Conservation (phyloP, 2,113 vertebrate genomes). For the Raphicerus campestris region DNA sequence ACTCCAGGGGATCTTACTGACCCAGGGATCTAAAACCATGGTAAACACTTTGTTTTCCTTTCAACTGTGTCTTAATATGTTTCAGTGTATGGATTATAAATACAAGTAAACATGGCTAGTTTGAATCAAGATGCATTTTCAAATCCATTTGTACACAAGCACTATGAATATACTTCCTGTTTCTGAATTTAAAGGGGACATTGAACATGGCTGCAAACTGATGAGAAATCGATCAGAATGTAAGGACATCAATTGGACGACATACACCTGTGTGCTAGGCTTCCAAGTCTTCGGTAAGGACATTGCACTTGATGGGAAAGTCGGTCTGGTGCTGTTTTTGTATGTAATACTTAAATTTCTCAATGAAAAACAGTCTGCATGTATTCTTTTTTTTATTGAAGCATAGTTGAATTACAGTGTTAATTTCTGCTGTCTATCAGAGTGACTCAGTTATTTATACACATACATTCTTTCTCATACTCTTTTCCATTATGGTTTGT, state of each 20-base stretch:
- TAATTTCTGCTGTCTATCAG: neutral
- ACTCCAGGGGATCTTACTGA: neutral
- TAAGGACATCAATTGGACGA: conserved; percentile 97
- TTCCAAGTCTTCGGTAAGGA: conserved; percentile 97
- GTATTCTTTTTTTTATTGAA: neutral
- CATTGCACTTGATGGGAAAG: neutral
- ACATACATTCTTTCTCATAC: neutral
- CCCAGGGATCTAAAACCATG: neutral
- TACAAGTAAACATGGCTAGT: conserved; percentile 48
- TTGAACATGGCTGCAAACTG: conserved; percentile 93
- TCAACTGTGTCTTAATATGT: conserved; percentile 40
- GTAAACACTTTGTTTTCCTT: conserved; percentile 36
- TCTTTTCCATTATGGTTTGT: neutral
- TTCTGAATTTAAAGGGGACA: conserved; percentile 88
- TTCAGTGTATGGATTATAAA: conserved; percentile 55
- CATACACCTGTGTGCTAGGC: conserved; percentile 96
- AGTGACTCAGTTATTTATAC: neutral
- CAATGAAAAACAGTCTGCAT: neutral
- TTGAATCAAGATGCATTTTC: conserved; percentile 49
- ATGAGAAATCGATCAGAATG: conserved; percentile 97
- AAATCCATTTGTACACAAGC: conserved; percentile 26
- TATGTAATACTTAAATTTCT: neutral
- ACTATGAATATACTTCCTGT: conserved; percentile 48
- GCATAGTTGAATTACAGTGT: neutral
- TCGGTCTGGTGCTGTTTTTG: neutral